Percentiles rank a stretch among this genome's conserved stretches.
phyloP scores from a whole-genome alignment of 37 sponge, comb jelly and placozoan species.

The Chondrosia reniformis region DNA sequence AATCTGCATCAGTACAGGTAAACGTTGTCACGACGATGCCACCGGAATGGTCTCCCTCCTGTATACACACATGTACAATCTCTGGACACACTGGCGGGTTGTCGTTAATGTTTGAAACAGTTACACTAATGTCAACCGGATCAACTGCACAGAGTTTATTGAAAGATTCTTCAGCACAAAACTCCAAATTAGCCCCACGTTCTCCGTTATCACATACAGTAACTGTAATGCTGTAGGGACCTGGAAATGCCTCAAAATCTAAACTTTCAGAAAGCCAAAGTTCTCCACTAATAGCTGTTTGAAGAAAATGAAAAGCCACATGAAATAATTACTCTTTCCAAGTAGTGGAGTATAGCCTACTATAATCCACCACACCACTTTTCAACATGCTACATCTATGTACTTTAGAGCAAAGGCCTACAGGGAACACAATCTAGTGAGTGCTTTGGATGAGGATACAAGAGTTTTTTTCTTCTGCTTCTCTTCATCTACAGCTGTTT shows the following conservation, averaged over 20 bases:
- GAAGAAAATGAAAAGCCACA: background rate
- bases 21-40: background rate
- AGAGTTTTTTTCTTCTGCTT: too few relatives aligned
- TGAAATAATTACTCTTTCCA: too few relatives aligned
- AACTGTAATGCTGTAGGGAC: background rate
- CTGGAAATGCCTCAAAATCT: conserved; percentile 10
- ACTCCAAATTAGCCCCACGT: background rate
- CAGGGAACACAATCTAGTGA: too few relatives aligned
- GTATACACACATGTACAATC: background rate
- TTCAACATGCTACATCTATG: too few relatives aligned
- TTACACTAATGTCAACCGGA: background rate
- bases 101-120: background rate
- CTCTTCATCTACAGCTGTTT: too few relatives aligned
- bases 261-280: background rate
- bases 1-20: conserved; percentile 14
- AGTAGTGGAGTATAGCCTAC: too few relatives aligned
- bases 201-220: conserved; percentile 5
- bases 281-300: conserved; percentile 7
- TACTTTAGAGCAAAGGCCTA: too few relatives aligned
- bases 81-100: conserved; percentile 4
- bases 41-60: background rate
- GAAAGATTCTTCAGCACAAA: background rate
- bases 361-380: too few relatives aligned
- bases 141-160: background rate
- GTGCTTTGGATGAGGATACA: too few relatives aligned